Evolutionary conservation across 2,113 vertebrate genomes (phyloP).

Genomic region (Podarcis cretensis): DNA sequence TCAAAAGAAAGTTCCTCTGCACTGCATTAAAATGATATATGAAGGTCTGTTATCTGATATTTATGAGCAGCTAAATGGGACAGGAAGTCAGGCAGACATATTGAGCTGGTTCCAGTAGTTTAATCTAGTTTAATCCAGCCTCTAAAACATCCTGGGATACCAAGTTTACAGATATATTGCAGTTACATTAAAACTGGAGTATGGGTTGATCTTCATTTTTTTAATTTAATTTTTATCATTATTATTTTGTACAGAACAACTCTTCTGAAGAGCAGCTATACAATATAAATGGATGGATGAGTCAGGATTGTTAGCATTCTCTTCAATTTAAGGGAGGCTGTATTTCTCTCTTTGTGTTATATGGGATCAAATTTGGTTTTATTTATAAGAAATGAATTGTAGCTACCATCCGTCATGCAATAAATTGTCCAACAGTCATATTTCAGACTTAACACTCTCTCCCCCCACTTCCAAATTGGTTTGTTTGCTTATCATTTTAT

Average conservation of each 20-base stretch:
- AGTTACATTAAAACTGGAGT: neutral
- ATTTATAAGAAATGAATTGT: neutral
- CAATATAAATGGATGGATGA: neutral
- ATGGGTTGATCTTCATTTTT: neutral
- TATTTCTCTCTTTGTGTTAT: neutral
- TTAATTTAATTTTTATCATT: neutral
- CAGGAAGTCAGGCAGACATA: constrained; percentile 47
- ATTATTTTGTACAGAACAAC: neutral
- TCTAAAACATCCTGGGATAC: constrained; percentile 7
- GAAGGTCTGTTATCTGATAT: constrained; percentile 45
- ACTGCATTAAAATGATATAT: constrained; percentile 38
- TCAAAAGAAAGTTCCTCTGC: constrained; percentile 35
- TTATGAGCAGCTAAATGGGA: constrained; percentile 30
- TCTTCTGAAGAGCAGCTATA: neutral
- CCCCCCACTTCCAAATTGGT: accelerated
- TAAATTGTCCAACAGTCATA: neutral
- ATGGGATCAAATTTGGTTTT: neutral
- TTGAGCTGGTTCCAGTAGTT: constrained; percentile 38
- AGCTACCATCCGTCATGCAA: neutral
- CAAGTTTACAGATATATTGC: constrained; percentile 18
- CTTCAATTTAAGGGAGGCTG: neutral
- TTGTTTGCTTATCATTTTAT: neutral
- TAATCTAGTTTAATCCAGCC: constrained; percentile 38
- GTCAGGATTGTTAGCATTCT: neutral
- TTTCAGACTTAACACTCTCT: neutral